These are phyloP conservation scores for Cyprinodon variegatus DNA, from an alignment of 2,113 vertebrate genomes.

Conservation along the genomic window DNA sequence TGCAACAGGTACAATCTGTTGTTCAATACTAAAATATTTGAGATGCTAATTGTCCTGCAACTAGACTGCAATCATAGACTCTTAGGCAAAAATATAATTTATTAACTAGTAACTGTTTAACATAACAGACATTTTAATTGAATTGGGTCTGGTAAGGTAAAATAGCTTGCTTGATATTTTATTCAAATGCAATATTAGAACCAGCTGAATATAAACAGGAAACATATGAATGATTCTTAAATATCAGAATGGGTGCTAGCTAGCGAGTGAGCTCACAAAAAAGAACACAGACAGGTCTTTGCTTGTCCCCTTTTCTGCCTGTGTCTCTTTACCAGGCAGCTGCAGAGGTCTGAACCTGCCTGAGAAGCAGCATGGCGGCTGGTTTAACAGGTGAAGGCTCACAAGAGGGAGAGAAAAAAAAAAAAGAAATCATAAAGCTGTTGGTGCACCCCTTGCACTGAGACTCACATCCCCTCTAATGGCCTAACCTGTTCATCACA, in stretches of 20 bases:
- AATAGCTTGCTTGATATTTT: conserved; percentile 1
- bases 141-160: conserved; percentile 22
- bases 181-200: conserved; percentile 4
- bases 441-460: conserved; percentile 53
- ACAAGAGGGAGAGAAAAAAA: conserved; percentile 28
- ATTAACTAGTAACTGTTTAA: too few species aligned
- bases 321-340: conserved; percentile 49
- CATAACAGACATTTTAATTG: not conserved
- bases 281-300: conserved; percentile 69
- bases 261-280: conserved; percentile 45
- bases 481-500: conserved; percentile 47
- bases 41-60: too few species aligned
- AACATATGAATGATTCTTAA: conserved; percentile 4
- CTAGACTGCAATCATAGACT: not conserved
- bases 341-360: conserved; percentile 73
- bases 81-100: not conserved
- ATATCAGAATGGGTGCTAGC: conserved; percentile 17
- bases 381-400: conserved; percentile 46
- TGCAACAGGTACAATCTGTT: too few species aligned
- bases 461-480: conserved; percentile 60
- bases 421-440: conserved; percentile 21
- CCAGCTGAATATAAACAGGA: not conserved
- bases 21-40: not conserved
- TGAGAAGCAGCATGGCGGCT: conserved; percentile 44
- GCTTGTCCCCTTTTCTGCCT: conserved; percentile 66